Percentiles rank a stretch among this genome's conserved stretches.
Evolutionary conservation across 2,797 vertebrate genomes (phyloP).

Genomic region (Sciurus vulgaris): DNA sequence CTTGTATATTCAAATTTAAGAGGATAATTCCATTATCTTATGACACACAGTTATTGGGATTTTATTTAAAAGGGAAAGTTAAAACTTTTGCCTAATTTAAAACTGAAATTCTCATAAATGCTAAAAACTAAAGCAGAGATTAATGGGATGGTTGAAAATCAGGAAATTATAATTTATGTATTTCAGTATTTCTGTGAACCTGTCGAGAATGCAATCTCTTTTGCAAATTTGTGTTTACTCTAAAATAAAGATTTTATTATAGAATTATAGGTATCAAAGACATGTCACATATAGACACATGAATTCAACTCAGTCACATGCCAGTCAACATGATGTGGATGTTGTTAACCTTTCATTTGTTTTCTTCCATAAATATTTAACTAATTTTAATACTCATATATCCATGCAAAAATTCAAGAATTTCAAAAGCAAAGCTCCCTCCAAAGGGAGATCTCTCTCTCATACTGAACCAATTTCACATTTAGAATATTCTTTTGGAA

Average conservation of each 20-base stretch:
- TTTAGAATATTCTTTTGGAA: constrained; percentile 1
- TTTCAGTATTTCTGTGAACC: neutral
- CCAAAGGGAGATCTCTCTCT: neutral
- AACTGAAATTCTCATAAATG: neutral
- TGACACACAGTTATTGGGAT: neutral
- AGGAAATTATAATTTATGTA: neutral
- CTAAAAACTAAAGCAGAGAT: constrained; percentile 1
- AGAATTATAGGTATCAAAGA: neutral
- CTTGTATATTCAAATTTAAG: neutral
- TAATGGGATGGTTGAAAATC: neutral
- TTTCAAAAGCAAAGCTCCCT: constrained; percentile 1
- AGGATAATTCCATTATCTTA: neutral
- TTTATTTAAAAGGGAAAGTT: neutral
- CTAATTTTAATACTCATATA: neutral
- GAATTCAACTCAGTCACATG: neutral
- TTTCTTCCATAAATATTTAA: constrained; percentile 31
- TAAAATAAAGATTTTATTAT: neutral
- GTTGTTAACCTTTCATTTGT: neutral
- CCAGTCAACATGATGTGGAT: neutral
- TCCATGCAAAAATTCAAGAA: neutral
- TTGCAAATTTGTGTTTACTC: neutral
- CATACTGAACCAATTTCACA: constrained; percentile 25
- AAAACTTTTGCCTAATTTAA: neutral
- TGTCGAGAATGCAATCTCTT: neutral
- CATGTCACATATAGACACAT: neutral